Percentiles rank a stretch among this genome's conserved stretches.
These are phyloP conservation scores for Coremacera marginata DNA, from an alignment of 2,888 invertebrate species.

Conservation along the genomic window DNA sequence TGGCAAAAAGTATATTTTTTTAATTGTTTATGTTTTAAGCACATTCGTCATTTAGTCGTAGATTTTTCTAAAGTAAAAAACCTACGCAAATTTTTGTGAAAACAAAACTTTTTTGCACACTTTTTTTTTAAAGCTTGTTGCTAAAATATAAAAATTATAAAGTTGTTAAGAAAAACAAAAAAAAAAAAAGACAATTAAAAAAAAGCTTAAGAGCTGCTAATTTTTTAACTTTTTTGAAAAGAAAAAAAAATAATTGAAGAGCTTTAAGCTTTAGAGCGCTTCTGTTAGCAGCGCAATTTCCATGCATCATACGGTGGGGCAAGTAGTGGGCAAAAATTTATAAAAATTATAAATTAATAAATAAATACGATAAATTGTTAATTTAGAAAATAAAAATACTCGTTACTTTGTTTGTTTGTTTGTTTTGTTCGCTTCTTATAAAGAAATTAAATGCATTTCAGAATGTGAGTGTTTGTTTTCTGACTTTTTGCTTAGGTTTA, in stretches of 20 bases:
- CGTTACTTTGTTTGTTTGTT: slow-evolving; percentile 24
- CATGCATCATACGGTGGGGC: slow-evolving; percentile 58
- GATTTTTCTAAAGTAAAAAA: slow-evolving; percentile 64
- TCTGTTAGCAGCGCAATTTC: slow-evolving; percentile 38
- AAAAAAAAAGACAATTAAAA: slow-evolving; percentile 42
- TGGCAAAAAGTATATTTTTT: slow-evolving; percentile 46
- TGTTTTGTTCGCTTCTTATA: background rate
- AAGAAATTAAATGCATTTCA: background rate
- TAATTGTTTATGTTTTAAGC: slow-evolving; percentile 47
- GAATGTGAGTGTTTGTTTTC: slow-evolving; percentile 12
- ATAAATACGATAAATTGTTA: slow-evolving; percentile 43
- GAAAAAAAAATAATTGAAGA: slow-evolving; percentile 2
- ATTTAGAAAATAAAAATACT: slow-evolving; percentile 43
- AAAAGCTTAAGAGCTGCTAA: slow-evolving; percentile 24
- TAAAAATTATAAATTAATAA: slow-evolving; percentile 31
- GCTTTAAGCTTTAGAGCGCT: slow-evolving; percentile 38
- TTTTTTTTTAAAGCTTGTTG: slow-evolving; percentile 26
- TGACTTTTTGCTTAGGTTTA: background rate
- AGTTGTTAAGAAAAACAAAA: slow-evolving; percentile 10
- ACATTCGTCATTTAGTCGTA: slow-evolving; percentile 63
- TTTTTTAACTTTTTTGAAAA: slow-evolving; percentile 33
- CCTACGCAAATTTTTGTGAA: slow-evolving; percentile 61
- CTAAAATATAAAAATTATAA: slow-evolving; percentile 10
- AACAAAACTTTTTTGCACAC: slow-evolving; percentile 23
- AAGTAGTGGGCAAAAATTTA: slow-evolving; percentile 60